Conservation (phyloP, 2,888 invertebrate species). For the Latrodectus elegans region DNA sequence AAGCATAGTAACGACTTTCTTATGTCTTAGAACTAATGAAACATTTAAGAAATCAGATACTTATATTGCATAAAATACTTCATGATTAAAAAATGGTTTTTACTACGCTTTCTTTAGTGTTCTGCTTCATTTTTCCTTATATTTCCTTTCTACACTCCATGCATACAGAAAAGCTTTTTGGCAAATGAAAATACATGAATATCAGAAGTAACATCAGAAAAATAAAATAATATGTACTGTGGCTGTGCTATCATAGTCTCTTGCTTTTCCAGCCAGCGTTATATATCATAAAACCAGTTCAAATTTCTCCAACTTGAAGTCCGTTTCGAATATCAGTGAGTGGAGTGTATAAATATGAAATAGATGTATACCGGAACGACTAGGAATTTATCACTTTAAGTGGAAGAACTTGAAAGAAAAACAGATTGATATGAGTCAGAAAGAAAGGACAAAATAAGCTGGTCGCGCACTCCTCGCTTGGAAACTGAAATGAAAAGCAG, state of each 20-base stretch:
- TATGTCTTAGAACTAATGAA: no score
- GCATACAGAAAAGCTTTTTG: slow-evolving; percentile 59
- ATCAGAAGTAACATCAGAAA: background rate
- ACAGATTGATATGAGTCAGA: background rate
- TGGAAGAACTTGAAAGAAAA: slow-evolving; percentile 1
- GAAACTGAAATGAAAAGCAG: slow-evolving; percentile 2
- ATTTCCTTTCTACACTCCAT: background rate
- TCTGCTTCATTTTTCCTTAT: background rate
- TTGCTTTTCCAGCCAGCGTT: background rate
- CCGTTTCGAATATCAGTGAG: background rate
- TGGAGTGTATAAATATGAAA: slow-evolving; percentile 45
- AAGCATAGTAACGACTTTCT: no score
- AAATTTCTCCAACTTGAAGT: slow-evolving; percentile 26
- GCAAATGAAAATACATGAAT: slow-evolving; percentile 39
- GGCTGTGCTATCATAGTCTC: background rate
- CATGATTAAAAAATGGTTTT: no score
- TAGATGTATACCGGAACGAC: slow-evolving; percentile 32
- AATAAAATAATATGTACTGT: slow-evolving; percentile 1
- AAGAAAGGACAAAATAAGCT: slow-evolving; percentile 7
- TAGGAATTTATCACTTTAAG: slow-evolving; percentile 21
- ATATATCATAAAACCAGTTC: slow-evolving; percentile 42
- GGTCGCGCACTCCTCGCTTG: background rate
- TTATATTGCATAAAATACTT: no score
- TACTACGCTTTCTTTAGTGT: background rate
- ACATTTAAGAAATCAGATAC: no score